Evolutionary conservation across 2,888 invertebrate species (phyloP), one percentile per base, ranked within the genome.

Genomic region (Drosophila borborema): DNA sequence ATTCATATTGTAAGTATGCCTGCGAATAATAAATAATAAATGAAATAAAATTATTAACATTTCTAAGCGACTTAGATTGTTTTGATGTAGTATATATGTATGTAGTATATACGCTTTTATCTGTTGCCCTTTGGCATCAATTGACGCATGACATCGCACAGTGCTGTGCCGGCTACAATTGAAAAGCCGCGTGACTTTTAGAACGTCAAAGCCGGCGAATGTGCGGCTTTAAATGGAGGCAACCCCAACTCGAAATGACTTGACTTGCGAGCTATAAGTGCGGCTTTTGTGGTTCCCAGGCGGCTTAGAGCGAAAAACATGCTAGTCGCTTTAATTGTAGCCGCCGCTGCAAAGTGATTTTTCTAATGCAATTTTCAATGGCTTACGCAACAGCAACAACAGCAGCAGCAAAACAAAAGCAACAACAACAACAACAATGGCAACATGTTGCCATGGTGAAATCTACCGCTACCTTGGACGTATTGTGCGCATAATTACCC

Each of bases 241-340:
- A 72, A 79, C 71, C 66, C 68, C 77, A 73, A 63, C 69, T 73
- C 41, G 73, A 64, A 69, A 56, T 66, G 70, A 59, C 41, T 68
- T 45, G 64, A 59, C 41, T 58, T n/a, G 48, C 49, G 43, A 68
- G 70, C 62, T 67, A 72, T 64, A 71, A 76, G 73, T 75, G 78
- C 78, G 79, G 85, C 85, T 86, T 84, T 85, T 84, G 85, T 78
- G 85, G 85, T 85, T 85, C 85, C 85, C 85, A 85, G 76, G 85
- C 85, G 85, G 72, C 82, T 86, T 86, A 73, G 61, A 80, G 80
- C 76, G 75, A 69, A 83, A 81, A 84, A 86, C 85, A 84, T 86
- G 87, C 81, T 83, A 88, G 78, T 75, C 81, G 86, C 86, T 88
- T 86, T 86, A 86, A 86, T 88, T 86, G 86, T 83, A 88, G 88